Base-by-base conservation (phyloP, 2,888 invertebrate genomes). In the Emmelina monodactyla region DNA sequence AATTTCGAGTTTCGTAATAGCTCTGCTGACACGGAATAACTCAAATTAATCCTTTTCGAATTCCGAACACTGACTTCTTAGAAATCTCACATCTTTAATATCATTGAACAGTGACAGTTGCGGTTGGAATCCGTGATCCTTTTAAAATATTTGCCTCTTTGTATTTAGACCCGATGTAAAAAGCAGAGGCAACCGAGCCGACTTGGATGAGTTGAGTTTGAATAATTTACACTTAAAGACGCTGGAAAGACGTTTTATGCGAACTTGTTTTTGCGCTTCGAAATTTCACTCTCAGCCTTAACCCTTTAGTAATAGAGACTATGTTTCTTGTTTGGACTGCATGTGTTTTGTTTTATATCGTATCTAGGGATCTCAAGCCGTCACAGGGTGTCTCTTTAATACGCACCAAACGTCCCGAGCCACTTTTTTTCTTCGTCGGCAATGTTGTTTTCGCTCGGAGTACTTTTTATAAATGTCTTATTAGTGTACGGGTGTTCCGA, bases 141-240 rank as follows among this genome's bases (percentile, higher is more conserved):
- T 52, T 57, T 61, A 61, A 62, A 65, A 65, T 66, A 69, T 70
- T 65, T 32, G 66, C 57, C 55, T 56, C 62, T 62, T 67, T 65
- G 62, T 55, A 56, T 66, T 68, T 64, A 50, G 59, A 58, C 62
- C 65, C 53, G 58, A 52, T 55, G 57, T 70, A 72, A 68, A 68
- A 68, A 62, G 55, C 59, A 54, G 56, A 61, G 55, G 59, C 63
- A 62, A 58, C 53, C 53, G 46, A 56, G 62, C 63, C 55, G 60
- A 55, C 49, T 53, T 44, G 61, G 69, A 69, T 67, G 68, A 71
- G 59, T 62, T 55, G 53, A 50, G 55, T 68, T 65, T 76, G 69
- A 75, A 76, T 76, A 71, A 75, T 76, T 75, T 72, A 75, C 73
- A 70, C 69, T 66, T 69, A 66, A 67, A 70, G 67, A 65, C 65